Base-by-base conservation (phyloP, 1,140 invertebrate genomes). In the Pachyrhynchus sulphureomaculatus region DNA sequence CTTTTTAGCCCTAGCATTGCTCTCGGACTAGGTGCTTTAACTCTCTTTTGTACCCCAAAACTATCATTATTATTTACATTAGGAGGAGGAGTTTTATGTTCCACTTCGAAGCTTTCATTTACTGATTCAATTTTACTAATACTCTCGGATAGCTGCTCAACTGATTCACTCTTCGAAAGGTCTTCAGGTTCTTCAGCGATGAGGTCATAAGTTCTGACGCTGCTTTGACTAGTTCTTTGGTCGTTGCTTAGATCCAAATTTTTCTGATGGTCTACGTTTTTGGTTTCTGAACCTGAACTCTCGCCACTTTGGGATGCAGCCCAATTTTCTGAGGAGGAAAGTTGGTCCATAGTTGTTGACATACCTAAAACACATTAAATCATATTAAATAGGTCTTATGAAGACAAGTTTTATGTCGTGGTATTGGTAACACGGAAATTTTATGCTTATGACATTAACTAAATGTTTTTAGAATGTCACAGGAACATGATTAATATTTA, bases 311-410 rank as follows among this genome's bases (percentile, higher is more conserved):
- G 73, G 58, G 77, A 80, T 10, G 73, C 73, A 5, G 77, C 77
- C 51, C 79, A 81, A 26, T 79, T 80, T 65, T 81, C 80, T 23
- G 78, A 78, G 9, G 79, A 83, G 0, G 83, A 86, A 48, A 84
- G 79, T 55, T 86, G 83, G 69, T 86, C 78, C 76, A 85, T 83
- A 62, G 81, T 84, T 65, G 84, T 83, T 32, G 75, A 76, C 75
- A 76, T 76, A 29, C 80, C 79, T 52, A 13, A 33, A 57, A 66
- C 34, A n/a, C 45, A 45, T 24, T 26, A 20, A 10, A 45, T 12
- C n/a, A n/a, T n/a, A n/a, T n/a, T n/a, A n/a, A n/a, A n/a, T n/a
- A n/a, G n/a, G n/a, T n/a, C n/a, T n/a, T n/a, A n/a, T n/a, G n/a
- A n/a, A n/a, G n/a, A n/a, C n/a, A n/a, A n/a, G n/a, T n/a, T n/a